Conservation (phyloP, 2,113 vertebrate species). For the Scomber japonicus region DNA sequence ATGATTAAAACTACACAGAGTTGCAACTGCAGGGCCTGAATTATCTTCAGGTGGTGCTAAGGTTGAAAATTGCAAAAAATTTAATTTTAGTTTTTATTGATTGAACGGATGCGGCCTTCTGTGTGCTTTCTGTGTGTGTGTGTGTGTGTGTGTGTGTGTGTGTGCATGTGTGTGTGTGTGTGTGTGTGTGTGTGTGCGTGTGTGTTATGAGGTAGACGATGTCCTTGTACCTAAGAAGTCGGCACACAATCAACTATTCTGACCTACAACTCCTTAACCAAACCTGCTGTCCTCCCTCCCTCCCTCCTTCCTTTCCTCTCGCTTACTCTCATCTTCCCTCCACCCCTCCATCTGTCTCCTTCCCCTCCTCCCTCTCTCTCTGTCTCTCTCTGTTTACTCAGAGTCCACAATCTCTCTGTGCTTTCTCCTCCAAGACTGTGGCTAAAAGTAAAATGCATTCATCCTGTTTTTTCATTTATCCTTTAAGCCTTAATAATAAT, state of each 20-base stretch:
- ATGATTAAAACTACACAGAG: neutral
- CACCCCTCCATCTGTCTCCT: slow-evolving; percentile 55
- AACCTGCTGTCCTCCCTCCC: slow-evolving; percentile 22
- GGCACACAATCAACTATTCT: slow-evolving; percentile 40
- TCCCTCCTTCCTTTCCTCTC: slow-evolving; percentile 8
- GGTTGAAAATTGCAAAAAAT: neutral
- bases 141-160: slow-evolving; percentile 11
- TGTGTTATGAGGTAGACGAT: slow-evolving; percentile 26
- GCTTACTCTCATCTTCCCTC: slow-evolving; percentile 8
- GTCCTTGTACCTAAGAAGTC: slow-evolving; percentile 49
- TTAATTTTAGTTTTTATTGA: slow-evolving; percentile 7
- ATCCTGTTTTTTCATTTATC: neutral
- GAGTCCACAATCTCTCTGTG: slow-evolving; percentile 3
- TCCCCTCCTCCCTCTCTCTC: slow-evolving; percentile 1
- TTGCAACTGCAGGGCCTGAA: neutral
- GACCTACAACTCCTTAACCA: slow-evolving; percentile 43
- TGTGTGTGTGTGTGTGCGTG: slow-evolving; percentile 17
- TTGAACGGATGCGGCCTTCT: neutral
- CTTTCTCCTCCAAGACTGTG: slow-evolving; percentile 22
- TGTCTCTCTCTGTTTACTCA: slow-evolving; percentile 35
- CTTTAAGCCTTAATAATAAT: neutral
- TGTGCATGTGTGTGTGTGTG: neutral
- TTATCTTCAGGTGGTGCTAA: slow-evolving; percentile 12
- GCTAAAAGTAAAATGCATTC: slow-evolving; percentile 11
- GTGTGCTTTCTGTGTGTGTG: neutral